Evolutionary conservation across 2,888 invertebrate genomes (phyloP).

Genomic region (Cheiracanthium punctorium): DNA sequence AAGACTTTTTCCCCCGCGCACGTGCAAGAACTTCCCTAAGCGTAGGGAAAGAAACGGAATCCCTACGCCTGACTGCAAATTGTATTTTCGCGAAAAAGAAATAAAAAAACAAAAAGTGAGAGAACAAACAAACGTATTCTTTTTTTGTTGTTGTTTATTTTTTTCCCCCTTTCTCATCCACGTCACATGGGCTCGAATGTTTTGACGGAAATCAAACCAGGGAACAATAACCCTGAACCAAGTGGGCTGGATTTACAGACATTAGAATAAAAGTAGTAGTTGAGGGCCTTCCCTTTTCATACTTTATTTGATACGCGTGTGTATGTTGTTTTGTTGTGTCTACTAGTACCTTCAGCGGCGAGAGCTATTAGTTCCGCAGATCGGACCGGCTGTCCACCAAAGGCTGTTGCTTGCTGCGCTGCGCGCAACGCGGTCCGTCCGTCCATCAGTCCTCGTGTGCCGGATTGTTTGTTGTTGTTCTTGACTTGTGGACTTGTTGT

Average conservation of each 20-base stretch:
- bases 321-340: slow-evolving; percentile 63
- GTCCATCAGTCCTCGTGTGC: neutral
- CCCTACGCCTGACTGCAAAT: slow-evolving; percentile 33
- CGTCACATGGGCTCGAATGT: slow-evolving; percentile 33
- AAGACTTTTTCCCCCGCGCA: neutral
- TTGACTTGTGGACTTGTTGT: neutral
- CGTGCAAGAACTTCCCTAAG: neutral
- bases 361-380: slow-evolving; percentile 38
- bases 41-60: slow-evolving; percentile 21
- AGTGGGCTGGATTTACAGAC: slow-evolving; percentile 33
- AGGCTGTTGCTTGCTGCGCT: neutral
- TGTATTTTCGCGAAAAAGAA: neutral
- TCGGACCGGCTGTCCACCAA: neutral
- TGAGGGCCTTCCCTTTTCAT: slow-evolving; percentile 21
- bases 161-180: slow-evolving; percentile 29
- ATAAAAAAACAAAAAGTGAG: slow-evolving; percentile 19
- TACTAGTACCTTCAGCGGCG: slow-evolving; percentile 19
- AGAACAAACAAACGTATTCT: slow-evolving; percentile 22
- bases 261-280: slow-evolving; percentile 44
- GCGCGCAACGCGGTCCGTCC: neutral
- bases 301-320: slow-evolving; percentile 40
- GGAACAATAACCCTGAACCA: slow-evolving; percentile 64
- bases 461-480: neutral
- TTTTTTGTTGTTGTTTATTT: too few relatives aligned
- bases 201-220: slow-evolving; percentile 47